Evolutionary conservation across 2,888 invertebrate species (phyloP).

Genomic region (Agrotis segetum): DNA sequence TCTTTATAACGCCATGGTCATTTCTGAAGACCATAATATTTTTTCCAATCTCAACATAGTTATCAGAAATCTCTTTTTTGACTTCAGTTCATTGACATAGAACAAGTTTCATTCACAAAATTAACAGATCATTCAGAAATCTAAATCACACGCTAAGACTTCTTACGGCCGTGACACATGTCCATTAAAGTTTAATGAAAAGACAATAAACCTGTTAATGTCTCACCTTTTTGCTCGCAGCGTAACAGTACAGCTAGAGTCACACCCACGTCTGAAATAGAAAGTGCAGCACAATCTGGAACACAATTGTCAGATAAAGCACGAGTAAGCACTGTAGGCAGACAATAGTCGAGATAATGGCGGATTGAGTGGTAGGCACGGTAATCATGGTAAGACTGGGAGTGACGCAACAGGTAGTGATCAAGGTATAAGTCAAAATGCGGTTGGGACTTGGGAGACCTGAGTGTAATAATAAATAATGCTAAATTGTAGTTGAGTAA

Average conservation of each 20-base stretch:
- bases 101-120: background rate
- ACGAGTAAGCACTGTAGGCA: conserved; percentile 49
- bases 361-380: conserved; percentile 13
- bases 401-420: conserved; percentile 6
- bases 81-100: background rate
- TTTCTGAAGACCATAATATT: background rate
- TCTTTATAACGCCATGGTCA: background rate
- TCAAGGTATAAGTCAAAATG: background rate
- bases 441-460: background rate
- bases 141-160: conserved; percentile 21
- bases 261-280: conserved; percentile 62
- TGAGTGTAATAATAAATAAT: background rate
- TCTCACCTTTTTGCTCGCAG: conserved; percentile 48
- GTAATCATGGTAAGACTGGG: background rate
- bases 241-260: conserved; percentile 48
- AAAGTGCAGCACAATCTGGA: conserved; percentile 61
- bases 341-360: conserved; percentile 28
- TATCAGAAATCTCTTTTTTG: background rate
- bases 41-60: background rate
- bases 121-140: conserved; percentile 31
- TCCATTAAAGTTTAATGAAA: conserved; percentile 34
- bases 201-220: conserved; percentile 45
- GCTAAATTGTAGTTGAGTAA: background rate
- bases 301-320: conserved; percentile 77
- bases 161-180: conserved; percentile 32